A percentile compares a stretch with the other conserved stretches of the same genome.
These are phyloP conservation scores for Rhadinocentrus ornatus DNA, from an alignment of 2,797 vertebrate species.

Conservation along the genomic window DNA sequence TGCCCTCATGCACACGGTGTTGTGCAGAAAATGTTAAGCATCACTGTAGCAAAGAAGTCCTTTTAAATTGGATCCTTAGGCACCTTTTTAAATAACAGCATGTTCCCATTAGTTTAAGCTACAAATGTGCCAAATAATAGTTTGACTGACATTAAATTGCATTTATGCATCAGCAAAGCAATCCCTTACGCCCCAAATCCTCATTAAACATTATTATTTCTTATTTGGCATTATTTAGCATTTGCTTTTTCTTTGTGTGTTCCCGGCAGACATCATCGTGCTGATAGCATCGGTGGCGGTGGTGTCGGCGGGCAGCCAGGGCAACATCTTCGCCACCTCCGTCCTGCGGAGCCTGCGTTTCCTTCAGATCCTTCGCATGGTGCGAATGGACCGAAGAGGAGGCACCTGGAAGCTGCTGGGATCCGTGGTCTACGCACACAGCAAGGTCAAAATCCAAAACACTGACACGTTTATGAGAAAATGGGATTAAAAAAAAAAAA, in stretches of 20 bases:
- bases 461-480: not conserved
- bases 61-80: not conserved
- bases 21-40: not conserved
- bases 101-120: too few species aligned
- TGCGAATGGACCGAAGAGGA: conserved; percentile 97
- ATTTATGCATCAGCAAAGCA: too few species aligned
- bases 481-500: too few species aligned
- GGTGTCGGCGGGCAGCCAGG: conserved; percentile 97
- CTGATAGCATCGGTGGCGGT: conserved; percentile 97
- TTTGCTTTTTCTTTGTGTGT: conserved; percentile 1
- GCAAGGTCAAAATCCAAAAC: conserved; percentile 85
- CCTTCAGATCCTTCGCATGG: conserved; percentile 98
- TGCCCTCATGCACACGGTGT: not conserved
- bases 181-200: too few species aligned
- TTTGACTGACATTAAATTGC: not conserved
- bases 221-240: not conserved
- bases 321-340: conserved; percentile 97
- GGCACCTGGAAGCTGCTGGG: conserved; percentile 98
- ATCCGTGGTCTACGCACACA: conserved; percentile 98
- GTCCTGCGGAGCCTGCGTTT: conserved; percentile 97
- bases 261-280: conserved; percentile 92
- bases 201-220: not conserved
- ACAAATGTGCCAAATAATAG: too few species aligned
- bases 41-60: not conserved
- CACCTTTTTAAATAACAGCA: not conserved